phyloP scores from a whole-genome alignment of 2,797 vertebrate species.

The Clarias platycephalus region DNA sequence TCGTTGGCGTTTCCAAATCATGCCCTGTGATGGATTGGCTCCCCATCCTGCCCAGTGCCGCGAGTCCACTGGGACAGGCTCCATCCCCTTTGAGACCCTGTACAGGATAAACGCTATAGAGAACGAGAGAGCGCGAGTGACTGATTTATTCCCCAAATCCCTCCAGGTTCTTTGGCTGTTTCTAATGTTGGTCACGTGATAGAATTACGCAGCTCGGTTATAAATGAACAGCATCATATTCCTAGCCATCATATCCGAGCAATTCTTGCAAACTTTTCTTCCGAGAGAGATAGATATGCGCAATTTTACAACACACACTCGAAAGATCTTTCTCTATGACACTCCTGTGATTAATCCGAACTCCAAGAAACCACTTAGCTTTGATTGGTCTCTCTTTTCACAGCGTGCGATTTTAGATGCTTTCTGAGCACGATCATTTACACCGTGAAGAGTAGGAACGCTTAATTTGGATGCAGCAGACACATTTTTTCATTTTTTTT shows the following conservation, averaged over 20 bases:
- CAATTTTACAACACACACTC: not conserved
- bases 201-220: not conserved
- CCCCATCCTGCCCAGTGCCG: too few relatives aligned
- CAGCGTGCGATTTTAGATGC: slow-evolving; percentile 5
- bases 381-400: slow-evolving; percentile 28
- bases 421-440: slow-evolving; percentile 16
- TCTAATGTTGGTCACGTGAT: not conserved
- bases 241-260: not conserved
- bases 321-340: not conserved
- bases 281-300: not conserved
- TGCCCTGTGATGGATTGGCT: too few relatives aligned
- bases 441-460: slow-evolving; percentile 59
- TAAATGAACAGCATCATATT: not conserved
- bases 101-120: too few relatives aligned
- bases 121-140: too few relatives aligned
- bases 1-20: too few relatives aligned
- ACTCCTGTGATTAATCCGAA: slow-evolving; percentile 28
- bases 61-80: too few relatives aligned
- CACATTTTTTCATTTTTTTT: not conserved
- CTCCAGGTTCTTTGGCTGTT: not conserved
- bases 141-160: not conserved
- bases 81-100: too few relatives aligned
- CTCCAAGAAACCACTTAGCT: slow-evolving; percentile 11
- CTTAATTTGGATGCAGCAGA: slow-evolving; percentile 67
- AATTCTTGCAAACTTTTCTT: not conserved